A percentile compares a stretch with the other conserved stretches of the same genome.
Evolutionary conservation across 2,888 invertebrate species (phyloP).

Genomic region (Panopea generosa): DNA sequence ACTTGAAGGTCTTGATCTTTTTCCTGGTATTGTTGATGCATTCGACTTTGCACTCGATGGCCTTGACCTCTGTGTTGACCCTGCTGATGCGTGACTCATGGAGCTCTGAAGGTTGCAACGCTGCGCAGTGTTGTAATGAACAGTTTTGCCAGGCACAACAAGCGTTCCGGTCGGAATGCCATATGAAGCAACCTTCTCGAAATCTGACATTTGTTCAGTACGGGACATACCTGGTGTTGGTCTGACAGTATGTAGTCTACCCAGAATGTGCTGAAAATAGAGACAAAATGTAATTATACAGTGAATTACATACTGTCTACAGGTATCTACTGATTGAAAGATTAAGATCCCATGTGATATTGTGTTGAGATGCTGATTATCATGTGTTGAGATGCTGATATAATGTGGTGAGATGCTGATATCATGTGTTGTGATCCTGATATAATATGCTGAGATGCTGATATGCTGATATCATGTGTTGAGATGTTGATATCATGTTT

Average conservation of each 20-base stretch:
- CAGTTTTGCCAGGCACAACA: constrained; percentile 33
- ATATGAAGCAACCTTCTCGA: constrained; percentile 70
- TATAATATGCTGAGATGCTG: no score
- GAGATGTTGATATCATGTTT: no score
- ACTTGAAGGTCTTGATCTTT: constrained; percentile 69
- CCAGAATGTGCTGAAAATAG: constrained; percentile 73
- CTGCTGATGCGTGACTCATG: constrained; percentile 23
- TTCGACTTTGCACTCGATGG: constrained; percentile 70
- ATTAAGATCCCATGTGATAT: no score
- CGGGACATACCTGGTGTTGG: constrained; percentile 74
- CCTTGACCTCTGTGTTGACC: constrained; percentile 55
- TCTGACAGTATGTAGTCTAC: constrained; percentile 72
- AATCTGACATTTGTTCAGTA: constrained; percentile 72
- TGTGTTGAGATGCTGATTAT: no score
- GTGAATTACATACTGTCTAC: background rate
- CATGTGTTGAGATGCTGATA: no score
- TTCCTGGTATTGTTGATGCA: constrained; percentile 34
- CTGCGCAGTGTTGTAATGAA: constrained; percentile 32
- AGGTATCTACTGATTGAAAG: no score
- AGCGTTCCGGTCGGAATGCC: constrained; percentile 74
- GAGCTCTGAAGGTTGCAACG: constrained; percentile 27
- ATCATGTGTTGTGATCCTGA: no score
- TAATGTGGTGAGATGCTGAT: no score
- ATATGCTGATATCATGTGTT: no score
- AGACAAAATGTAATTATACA: constrained; percentile 3